Conservation (phyloP, 2,888 invertebrate species). For the Adineta ricciae region DNA sequence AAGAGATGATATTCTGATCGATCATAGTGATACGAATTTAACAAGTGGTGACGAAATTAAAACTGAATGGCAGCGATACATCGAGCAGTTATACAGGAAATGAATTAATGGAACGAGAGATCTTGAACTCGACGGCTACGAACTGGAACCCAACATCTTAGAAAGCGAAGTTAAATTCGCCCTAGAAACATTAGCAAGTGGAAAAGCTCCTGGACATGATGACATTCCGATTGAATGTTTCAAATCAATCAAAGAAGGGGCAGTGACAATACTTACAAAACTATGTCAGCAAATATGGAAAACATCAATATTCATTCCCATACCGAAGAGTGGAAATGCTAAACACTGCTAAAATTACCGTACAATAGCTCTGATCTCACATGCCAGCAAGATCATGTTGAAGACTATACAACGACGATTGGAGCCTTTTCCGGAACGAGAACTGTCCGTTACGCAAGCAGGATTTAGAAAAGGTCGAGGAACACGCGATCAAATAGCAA, state of each 20-base stretch:
- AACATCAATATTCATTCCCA: slow-evolving; percentile 23
- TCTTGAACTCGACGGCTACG: background rate
- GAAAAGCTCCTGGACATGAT: background rate
- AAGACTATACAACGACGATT: slow-evolving; percentile 23
- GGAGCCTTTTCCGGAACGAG: background rate
- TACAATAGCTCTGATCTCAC: slow-evolving; percentile 24
- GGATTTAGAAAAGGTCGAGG: slow-evolving; percentile 29
- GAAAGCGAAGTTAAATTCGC: background rate
- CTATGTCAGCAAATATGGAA: slow-evolving; percentile 26
- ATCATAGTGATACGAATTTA: background rate
- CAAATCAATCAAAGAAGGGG: background rate
- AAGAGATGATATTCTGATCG: background rate
- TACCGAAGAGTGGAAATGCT: slow-evolving; percentile 17
- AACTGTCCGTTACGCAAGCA: slow-evolving; percentile 23
- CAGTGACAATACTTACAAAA: slow-evolving; percentile 3
- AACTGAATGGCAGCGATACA: background rate
- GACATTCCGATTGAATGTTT: background rate
- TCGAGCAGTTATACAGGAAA: background rate
- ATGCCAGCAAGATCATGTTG: slow-evolving; percentile 27
- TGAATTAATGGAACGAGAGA: background rate
- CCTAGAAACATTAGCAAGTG: background rate
- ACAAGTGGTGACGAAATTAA: background rate
- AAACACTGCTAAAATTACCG: slow-evolving; percentile 25
- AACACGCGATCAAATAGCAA: slow-evolving; percentile 20
- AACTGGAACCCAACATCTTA: background rate